Conservation (phyloP, 2,113 vertebrate species). For the Piprites chloris region DNA sequence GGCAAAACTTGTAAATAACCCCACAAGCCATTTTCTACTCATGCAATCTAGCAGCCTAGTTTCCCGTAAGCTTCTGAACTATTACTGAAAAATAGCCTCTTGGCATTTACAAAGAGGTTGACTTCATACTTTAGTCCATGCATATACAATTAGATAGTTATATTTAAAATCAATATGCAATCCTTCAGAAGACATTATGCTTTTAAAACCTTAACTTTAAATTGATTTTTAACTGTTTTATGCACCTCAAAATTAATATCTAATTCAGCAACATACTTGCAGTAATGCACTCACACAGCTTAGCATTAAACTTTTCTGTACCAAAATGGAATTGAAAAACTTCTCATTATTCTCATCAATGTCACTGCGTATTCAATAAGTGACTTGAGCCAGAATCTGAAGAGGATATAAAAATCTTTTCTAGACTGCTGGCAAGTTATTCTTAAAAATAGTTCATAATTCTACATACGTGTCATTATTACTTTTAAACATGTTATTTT, state of each 20-base stretch:
- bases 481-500: not conserved
- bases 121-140: constrained; percentile 82
- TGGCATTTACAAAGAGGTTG: constrained; percentile 84
- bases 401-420: not conserved
- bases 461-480: not conserved
- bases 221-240: constrained; percentile 86
- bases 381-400: not conserved
- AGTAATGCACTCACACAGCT: constrained; percentile 57
- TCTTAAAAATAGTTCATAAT: not conserved
- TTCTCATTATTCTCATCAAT: constrained; percentile 17
- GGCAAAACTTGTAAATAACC: constrained; percentile 84
- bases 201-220: constrained; percentile 84
- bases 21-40: constrained; percentile 78
- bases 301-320: constrained; percentile 54
- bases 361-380: not conserved
- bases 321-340: constrained; percentile 5
- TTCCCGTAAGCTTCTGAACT: constrained; percentile 83
- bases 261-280: constrained; percentile 68
- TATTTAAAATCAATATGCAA: constrained; percentile 86
- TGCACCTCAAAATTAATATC: constrained; percentile 81
- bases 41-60: constrained; percentile 71
- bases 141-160: constrained; percentile 84
- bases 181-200: constrained; percentile 83
- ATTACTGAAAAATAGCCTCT: constrained; percentile 84
- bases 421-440: not conserved